Evolutionary conservation across 2,797 vertebrate species (phyloP), one percentile per base, ranked within the genome.

Genomic region (Labroides dimidiatus): DNA sequence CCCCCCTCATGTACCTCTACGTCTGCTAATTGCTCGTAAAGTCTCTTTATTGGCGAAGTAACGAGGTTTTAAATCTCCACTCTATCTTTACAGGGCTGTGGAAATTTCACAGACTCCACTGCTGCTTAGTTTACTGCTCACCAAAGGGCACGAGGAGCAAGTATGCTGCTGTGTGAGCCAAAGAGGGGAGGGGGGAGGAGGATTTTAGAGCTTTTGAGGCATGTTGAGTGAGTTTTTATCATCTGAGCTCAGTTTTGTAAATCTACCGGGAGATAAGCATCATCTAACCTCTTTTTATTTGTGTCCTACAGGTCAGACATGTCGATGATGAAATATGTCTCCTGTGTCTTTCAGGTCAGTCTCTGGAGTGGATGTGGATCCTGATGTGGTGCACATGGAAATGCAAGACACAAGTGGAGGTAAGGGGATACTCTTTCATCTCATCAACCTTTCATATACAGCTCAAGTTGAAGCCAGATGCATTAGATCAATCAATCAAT

Each of bases 381-480:
- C 95, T 44, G 94, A 97, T 84, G 83, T 99, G 86, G 95, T 98
- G 83, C 97, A 99, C 90, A 95, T 98, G 96, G 97, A 99, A 85
- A 95, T 97, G 88, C 96, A 96, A 80, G 97, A 98, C 74, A 84
- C 89, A 5, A 94, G 93, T 85, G 97, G 96, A 96, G 97, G 98
- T 99, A 93, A 65, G 68, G 51, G 60, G 20, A 60, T 33, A 1
- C 37, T 69, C 41, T 49, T 51, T 47, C 58, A 55, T 0, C 20
- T 42, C 27, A 45, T 65, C 51, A 14, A 21, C 45, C 24, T 12
- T 39, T 56, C 13, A 15, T 39, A 27, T n/a, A n/a, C n/a, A n/a
- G n/a, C n/a, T n/a, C n/a, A n/a, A n/a, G n/a, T n/a, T n/a, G n/a
- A n/a, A n/a, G n/a, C n/a, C n/a, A n/a, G n/a, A n/a, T n/a, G n/a